phyloP scores from a whole-genome alignment of 2,113 vertebrate genomes.

The Microcebus lehilahytsara region DNA sequence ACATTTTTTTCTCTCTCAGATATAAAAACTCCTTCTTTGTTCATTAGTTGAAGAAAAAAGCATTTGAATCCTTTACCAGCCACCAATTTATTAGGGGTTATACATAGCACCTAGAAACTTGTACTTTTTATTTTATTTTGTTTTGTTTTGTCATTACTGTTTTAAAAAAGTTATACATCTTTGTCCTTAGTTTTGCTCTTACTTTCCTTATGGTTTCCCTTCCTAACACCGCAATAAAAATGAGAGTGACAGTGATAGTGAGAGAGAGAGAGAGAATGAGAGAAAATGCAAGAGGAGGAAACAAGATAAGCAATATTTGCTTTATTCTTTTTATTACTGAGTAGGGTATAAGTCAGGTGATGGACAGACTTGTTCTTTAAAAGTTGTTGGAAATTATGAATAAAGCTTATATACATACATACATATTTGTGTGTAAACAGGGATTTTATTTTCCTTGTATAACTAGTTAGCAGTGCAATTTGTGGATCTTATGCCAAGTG shows the following conservation, averaged over 20 bases:
- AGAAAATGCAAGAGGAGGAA: not conserved
- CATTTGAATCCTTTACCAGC: not conserved
- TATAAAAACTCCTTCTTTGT: not conserved
- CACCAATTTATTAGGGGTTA: not conserved
- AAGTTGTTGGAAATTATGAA: not conserved
- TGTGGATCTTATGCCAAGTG: not conserved
- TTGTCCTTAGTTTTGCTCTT: not conserved
- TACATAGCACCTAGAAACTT: not conserved
- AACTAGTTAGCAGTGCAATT: not conserved
- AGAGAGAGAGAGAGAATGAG: not conserved
- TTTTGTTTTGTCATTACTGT: not conserved
- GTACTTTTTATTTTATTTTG: not conserved
- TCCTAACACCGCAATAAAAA: not conserved
- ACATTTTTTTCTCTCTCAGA: not conserved
- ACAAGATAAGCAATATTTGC: not conserved
- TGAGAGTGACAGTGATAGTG: not conserved
- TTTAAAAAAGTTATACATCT: not conserved
- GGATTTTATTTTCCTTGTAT: not conserved
- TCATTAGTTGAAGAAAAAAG: not conserved
- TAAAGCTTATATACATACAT: not conserved
- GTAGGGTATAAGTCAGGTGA: not conserved
- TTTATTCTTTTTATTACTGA: not conserved
- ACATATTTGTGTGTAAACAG: not conserved
- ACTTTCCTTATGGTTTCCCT: not conserved
- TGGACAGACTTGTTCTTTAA: not conserved